These are phyloP conservation scores for Stratiomys singularior DNA, from an alignment of 2,888 invertebrate species.

Conservation along the genomic window DNA sequence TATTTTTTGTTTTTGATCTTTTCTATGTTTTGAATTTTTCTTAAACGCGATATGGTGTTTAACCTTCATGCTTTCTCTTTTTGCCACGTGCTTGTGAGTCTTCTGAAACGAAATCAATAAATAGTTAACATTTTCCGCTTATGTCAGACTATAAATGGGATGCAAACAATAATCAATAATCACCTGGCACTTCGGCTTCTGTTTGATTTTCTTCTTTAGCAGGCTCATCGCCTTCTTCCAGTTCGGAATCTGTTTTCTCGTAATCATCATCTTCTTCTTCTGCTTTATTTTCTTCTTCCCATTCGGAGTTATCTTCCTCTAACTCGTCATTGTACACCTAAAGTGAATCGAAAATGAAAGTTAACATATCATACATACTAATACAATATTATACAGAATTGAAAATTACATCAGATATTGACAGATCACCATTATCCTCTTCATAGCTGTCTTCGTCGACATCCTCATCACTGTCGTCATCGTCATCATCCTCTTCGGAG, in stretches of 20 bases:
- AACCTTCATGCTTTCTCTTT: constrained; percentile 77
- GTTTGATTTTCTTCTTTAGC: constrained; percentile 53
- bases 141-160: too few relatives aligned
- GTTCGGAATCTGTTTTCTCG: constrained; percentile 65
- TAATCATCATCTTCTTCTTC: constrained; percentile 70
- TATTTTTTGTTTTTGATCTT: constrained; percentile 48
- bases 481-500: constrained; percentile 58
- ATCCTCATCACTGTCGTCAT: constrained; percentile 63
- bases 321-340: constrained; percentile 67
- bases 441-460: constrained; percentile 70
- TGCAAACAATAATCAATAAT: not conserved
- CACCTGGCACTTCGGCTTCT: constrained; percentile 54
- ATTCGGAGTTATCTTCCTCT: constrained; percentile 73
- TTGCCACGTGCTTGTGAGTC: constrained; percentile 73
- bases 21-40: constrained; percentile 43
- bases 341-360: not conserved
- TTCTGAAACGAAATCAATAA: constrained; percentile 54
- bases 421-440: constrained; percentile 66
- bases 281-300: constrained; percentile 69
- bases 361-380: not conserved
- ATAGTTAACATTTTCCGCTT: not conserved
- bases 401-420: constrained; percentile 60
- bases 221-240: constrained; percentile 60
- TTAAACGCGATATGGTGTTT: constrained; percentile 52
- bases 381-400: not conserved